Conservation (phyloP, 2,113 vertebrate genomes). For the Alligator sinensis region DNA sequence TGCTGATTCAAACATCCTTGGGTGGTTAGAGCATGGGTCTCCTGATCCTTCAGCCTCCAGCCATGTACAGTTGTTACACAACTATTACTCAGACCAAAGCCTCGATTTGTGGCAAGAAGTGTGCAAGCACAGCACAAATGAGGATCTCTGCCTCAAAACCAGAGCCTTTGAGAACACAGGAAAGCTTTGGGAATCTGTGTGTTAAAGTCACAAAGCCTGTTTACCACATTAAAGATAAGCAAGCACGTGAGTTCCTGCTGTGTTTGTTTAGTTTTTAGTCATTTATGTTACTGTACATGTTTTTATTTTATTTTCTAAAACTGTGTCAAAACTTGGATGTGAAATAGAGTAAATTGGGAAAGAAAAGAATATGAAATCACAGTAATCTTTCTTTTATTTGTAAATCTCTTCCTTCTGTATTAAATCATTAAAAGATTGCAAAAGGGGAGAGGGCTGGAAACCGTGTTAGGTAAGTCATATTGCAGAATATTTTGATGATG, state of each 20-base stretch:
- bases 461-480: constrained; percentile 12
- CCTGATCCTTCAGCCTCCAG: too few relatives aligned
- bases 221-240: neutral
- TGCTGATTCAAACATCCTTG: too few relatives aligned
- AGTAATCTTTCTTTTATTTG: neutral
- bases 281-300: neutral
- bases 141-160: neutral
- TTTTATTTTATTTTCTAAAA: neutral
- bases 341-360: neutral
- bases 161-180: neutral
- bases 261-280: neutral
- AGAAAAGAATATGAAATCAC: neutral
- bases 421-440: constrained; percentile 28
- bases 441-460: neutral
- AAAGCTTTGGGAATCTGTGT: neutral
- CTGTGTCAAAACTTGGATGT: neutral
- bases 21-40: too few relatives aligned
- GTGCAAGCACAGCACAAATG: too few relatives aligned
- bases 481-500: constrained; percentile 33
- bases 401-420: constrained; percentile 32
- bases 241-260: too few relatives aligned
- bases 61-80: too few relatives aligned
- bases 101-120: too few relatives aligned
- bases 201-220: neutral
- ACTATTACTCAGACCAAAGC: too few relatives aligned